Evolutionary conservation across 2,113 vertebrate species (phyloP).

Genomic region (Anguilla rostrata): DNA sequence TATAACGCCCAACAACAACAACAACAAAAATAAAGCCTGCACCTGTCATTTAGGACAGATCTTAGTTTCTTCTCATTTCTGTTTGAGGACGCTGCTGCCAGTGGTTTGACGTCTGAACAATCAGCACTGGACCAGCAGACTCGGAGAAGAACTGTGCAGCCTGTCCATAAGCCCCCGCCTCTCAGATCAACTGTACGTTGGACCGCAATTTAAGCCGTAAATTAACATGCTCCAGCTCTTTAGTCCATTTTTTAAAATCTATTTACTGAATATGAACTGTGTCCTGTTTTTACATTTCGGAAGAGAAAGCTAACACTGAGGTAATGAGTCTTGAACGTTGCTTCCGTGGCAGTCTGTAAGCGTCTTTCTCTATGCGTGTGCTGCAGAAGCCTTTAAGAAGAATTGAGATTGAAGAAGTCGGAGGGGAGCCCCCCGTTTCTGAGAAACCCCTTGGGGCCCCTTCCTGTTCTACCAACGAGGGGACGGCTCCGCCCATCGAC

Average conservation of each 20-base stretch:
- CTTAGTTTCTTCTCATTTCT: conserved; percentile 26
- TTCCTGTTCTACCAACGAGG: not conserved
- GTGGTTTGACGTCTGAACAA: conserved; percentile 53
- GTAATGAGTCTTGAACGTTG: too few relatives aligned
- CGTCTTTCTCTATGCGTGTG: not conserved
- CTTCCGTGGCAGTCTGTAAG: not conserved
- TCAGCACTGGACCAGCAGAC: conserved; percentile 47
- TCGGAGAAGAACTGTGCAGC: conserved; percentile 74
- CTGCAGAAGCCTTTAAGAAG: conserved; percentile 83
- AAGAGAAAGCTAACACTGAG: too few relatives aligned
- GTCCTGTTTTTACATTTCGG: too few relatives aligned
- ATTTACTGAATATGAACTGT: not conserved
- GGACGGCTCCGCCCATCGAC: too few relatives aligned
- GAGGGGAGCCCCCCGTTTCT: conserved; percentile 55
- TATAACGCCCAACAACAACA: not conserved
- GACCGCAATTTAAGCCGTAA: not conserved
- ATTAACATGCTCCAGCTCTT: not conserved
- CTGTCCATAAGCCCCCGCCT: conserved; percentile 72
- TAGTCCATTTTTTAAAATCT: not conserved
- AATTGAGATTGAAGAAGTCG: conserved; percentile 84
- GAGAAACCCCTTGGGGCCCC: conserved; percentile 19
- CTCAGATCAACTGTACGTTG: conserved; percentile 79
- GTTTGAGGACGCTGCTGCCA: conserved; percentile 68
- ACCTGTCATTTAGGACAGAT: conserved; percentile 21
- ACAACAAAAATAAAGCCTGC: not conserved